These are phyloP conservation scores for Meiosimyza platycephala DNA, from an alignment of 2,888 invertebrate genomes.

Conservation along the genomic window DNA sequence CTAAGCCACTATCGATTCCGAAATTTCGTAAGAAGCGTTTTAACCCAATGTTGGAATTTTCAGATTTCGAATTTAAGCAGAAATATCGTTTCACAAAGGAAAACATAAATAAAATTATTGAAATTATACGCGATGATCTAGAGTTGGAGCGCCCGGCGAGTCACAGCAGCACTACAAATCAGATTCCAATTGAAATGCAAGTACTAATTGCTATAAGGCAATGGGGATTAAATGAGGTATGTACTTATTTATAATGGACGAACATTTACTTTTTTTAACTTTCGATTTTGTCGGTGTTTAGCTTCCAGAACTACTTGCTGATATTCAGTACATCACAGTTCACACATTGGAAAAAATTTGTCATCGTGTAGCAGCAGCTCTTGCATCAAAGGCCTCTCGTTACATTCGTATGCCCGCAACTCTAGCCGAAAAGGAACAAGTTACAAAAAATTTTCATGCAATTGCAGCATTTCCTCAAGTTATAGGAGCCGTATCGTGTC, in stretches of 20 bases:
- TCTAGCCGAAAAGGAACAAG: slow-evolving; percentile 57
- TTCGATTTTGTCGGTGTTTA: slow-evolving; percentile 34
- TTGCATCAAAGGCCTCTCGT: slow-evolving; percentile 58
- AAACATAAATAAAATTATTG: slow-evolving; percentile 55
- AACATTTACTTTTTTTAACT: neutral
- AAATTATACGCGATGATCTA: slow-evolving; percentile 59
- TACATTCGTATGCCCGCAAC: slow-evolving; percentile 62
- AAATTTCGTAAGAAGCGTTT: slow-evolving; percentile 45
- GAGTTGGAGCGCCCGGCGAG: slow-evolving; percentile 46
- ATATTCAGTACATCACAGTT: slow-evolving; percentile 52
- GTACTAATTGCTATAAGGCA: slow-evolving; percentile 55
- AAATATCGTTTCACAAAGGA: slow-evolving; percentile 59
- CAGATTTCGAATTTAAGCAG: slow-evolving; percentile 54
- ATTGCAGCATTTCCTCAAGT: slow-evolving; percentile 59
- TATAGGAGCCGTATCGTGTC: slow-evolving; percentile 52
- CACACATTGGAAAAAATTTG: slow-evolving; percentile 57
- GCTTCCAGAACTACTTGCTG: slow-evolving; percentile 56
- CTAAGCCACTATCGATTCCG: neutral
- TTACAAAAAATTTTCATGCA: slow-evolving; percentile 56
- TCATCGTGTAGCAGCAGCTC: slow-evolving; percentile 54
- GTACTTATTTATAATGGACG: neutral
- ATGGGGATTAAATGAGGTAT: slow-evolving; percentile 60
- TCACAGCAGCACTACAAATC: slow-evolving; percentile 42
- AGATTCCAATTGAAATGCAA: slow-evolving; percentile 59
- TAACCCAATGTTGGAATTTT: slow-evolving; percentile 54